These are phyloP conservation scores for Littorina saxatilis DNA, from an alignment of 1,140 invertebrate species.

Conservation along the genomic window DNA sequence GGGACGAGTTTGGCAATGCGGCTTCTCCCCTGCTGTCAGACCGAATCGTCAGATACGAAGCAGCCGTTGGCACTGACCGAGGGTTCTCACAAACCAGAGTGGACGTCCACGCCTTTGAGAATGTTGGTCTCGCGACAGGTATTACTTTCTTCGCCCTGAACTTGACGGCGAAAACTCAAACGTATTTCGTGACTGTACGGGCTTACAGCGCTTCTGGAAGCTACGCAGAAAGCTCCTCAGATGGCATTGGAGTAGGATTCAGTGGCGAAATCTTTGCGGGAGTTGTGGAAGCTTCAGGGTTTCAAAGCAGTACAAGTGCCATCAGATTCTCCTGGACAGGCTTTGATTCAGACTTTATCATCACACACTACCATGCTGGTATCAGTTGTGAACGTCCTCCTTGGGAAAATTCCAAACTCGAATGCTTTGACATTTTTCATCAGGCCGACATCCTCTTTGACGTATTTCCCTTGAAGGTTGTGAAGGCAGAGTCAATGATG, in stretches of 20 bases:
- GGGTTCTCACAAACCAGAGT: slow-evolving; percentile 32
- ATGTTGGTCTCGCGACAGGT: slow-evolving; percentile 48
- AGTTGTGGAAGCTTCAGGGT: slow-evolving; percentile 15
- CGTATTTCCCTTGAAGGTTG: background rate
- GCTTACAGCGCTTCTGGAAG: slow-evolving; percentile 52
- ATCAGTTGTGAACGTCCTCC: slow-evolving; percentile 13
- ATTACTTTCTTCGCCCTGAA: slow-evolving; percentile 47
- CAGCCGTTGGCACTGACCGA: slow-evolving; percentile 50
- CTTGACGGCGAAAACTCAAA: slow-evolving; percentile 49
- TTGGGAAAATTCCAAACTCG: background rate
- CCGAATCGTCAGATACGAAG: slow-evolving; percentile 50
- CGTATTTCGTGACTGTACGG: slow-evolving; percentile 56
- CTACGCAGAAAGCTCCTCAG: slow-evolving; percentile 46
- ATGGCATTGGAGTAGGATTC: slow-evolving; percentile 56
- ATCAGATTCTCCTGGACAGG: slow-evolving; percentile 45
- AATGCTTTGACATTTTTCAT: background rate
- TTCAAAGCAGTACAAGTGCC: slow-evolving; percentile 37
- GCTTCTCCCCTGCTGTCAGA: slow-evolving; percentile 45
- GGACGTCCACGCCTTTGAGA: slow-evolving; percentile 49
- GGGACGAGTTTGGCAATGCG: slow-evolving; percentile 48
- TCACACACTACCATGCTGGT: slow-evolving; percentile 41
- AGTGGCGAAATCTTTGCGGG: slow-evolving; percentile 41
- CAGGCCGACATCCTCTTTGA: background rate
- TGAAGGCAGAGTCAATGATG: background rate
- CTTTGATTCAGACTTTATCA: slow-evolving; percentile 51